Evolutionary conservation across 2,113 vertebrate species (phyloP).

Genomic region (Lepisosteus oculatus): DNA sequence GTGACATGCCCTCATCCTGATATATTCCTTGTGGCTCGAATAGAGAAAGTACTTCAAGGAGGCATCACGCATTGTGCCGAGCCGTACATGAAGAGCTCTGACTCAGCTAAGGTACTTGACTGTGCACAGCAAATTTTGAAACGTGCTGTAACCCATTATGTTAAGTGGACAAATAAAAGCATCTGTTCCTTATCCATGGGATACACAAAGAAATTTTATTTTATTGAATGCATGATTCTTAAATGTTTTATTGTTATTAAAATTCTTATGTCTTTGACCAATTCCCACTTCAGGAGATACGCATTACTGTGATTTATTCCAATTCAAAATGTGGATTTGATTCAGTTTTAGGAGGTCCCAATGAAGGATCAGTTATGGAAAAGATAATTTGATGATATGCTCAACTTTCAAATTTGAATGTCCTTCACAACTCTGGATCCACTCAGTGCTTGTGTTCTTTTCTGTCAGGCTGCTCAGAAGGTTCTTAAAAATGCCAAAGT

Average conservation of each 20-base stretch:
- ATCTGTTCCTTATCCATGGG: no score
- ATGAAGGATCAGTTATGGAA: slow-evolving; percentile 6
- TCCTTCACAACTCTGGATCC: slow-evolving; percentile 2
- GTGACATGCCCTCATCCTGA: slow-evolving; percentile 92
- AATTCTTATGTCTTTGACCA: no score
- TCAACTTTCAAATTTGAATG: slow-evolving; percentile 9
- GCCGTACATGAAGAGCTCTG: slow-evolving; percentile 94
- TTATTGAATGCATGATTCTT: no score
- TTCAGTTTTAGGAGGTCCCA: slow-evolving; percentile 16
- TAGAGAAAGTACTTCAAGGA: slow-evolving; percentile 97
- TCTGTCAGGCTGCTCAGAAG: slow-evolving; percentile 87
- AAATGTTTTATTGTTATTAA: no score
- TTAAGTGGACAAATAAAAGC: no score
- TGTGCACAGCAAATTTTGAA: no score
- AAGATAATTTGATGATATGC: slow-evolving; percentile 23
- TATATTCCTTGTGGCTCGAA: slow-evolving; percentile 93
- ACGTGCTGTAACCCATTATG: no score
- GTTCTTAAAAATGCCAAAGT: slow-evolving; percentile 96
- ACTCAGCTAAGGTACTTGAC: slow-evolving; percentile 86
- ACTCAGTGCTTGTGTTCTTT: slow-evolving; percentile 19
- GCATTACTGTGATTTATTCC: slow-evolving; percentile 14
- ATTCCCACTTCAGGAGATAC: slow-evolving; percentile 10
- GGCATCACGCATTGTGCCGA: slow-evolving; percentile 93
- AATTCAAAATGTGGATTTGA: slow-evolving; percentile 7
- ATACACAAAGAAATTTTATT: no score